phyloP scores from a whole-genome alignment of 2,113 vertebrate species.

The Phycodurus eques region DNA sequence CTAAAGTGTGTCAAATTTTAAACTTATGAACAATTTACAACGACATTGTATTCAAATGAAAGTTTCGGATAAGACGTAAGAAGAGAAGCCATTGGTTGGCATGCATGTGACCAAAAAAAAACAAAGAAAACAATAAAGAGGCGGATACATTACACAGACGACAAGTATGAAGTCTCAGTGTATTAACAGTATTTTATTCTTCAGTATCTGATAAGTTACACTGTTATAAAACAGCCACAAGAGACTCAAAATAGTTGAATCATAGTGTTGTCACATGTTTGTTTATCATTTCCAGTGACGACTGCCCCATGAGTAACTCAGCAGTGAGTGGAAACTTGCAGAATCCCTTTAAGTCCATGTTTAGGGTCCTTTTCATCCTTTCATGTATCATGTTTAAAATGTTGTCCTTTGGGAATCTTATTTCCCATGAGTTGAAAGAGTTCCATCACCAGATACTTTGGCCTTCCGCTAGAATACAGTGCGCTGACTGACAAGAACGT shows the following conservation, averaged over 20 bases:
- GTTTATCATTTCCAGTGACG: constrained; percentile 39
- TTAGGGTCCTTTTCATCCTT: constrained; percentile 21
- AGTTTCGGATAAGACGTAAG: no score
- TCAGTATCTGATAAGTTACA: constrained; percentile 47
- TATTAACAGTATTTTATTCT: constrained; percentile 32
- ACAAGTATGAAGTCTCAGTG: constrained; percentile 20
- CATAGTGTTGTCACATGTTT: constrained; percentile 32
- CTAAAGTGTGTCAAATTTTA: no score
- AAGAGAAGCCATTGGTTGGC: no score
- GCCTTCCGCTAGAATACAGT: constrained; percentile 38
- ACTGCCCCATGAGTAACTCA: constrained; percentile 21
- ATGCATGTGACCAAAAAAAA: no score
- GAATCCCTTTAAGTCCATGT: constrained; percentile 25
- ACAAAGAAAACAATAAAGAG: neutral
- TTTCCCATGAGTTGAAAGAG: constrained; percentile 30
- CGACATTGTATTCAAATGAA: no score
- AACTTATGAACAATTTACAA: no score
- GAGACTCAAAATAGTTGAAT: constrained; percentile 39
- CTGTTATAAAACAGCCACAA: constrained; percentile 25
- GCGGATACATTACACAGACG: constrained; percentile 38
- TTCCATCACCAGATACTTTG: constrained; percentile 36
- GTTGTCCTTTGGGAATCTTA: constrained; percentile 18
- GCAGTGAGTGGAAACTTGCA: constrained; percentile 13
- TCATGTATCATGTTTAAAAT: constrained; percentile 15
- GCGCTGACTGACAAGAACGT: constrained; percentile 29